Evolutionary conservation across 2,113 vertebrate genomes (phyloP), one percentile per base, ranked within the genome.

Genomic region (Oenanthe melanoleuca): DNA sequence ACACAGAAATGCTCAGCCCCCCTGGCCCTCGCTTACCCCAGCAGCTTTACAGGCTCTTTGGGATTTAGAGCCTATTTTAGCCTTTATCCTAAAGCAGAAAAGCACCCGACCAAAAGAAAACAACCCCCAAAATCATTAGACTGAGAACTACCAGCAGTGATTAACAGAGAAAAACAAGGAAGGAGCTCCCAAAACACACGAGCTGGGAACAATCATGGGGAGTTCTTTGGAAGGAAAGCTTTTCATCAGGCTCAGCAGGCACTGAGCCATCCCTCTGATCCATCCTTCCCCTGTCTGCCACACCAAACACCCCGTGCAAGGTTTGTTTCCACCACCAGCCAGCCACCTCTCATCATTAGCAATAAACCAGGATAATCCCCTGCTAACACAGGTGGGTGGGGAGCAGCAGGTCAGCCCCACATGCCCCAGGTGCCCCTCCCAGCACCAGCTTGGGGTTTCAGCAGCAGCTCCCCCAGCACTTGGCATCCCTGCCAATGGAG

Each of bases 141-240:
- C 50, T 70, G 71, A 73, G 42, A 87, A 40, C 29, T 44, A 66
- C 15, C 60, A 42, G 66, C 9, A 31, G 71, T 44, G 74, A 89
- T 94, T 89, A 93, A 70, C 74, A 66, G 87, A n/a, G 89, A 24
- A 37, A 34, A 80, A 75, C 52, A 91, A 49, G 31, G 75, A 65
- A 72, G 1, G 25, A 71, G 37, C 49, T 95, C 86, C 72, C 75
- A 22, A 92, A 91, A 71, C 60, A 69, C 65, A 61, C 0, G 4
- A 82, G 66, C 50, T 2, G 1, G 84, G 59, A 75, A 64, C 37
- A 70, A 56, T 55, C 21, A 1, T 19, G 44, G 72, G 52, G 37
- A 88, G 59, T 25, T 84, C 40, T 93, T 63, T 49, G 73, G 57
- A 70, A 77, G 71, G 59, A 50, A 25, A 88, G 80, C 45, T 89